Base-by-base conservation (phyloP, 2,113 vertebrate species). In the Rhinogobius similis region DNA sequence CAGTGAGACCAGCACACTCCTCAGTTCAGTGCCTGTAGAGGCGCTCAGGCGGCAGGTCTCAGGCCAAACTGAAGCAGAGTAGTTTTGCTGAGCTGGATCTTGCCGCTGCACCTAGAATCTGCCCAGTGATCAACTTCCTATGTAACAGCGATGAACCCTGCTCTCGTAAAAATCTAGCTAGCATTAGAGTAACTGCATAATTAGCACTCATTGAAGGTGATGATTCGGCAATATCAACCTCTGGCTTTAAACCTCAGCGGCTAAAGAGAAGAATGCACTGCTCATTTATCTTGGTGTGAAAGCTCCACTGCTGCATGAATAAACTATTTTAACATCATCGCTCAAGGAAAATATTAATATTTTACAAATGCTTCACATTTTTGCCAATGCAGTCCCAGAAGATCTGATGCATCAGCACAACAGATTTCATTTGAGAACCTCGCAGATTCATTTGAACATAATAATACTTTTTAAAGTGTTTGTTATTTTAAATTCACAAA, bases 81-180 rank as follows among this genome's bases (percentile, higher is more conserved):
- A 86, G 81, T 84, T 89, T 87, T 92, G 90, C 90, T 90, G 90
- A 91, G 88, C 86, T 91, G 86, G 87, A 87, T 85, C 72, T 82
- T 89, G 76, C 78, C 18, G 20, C 88, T 86, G 86, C 78, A 85
- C 46, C 72, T 71, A 77, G 75, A 89, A 88, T 92, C 88, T 92
- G 89, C 89, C 89, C 87, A 85, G 88, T 91, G 90, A 92, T 91
- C 85, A 91, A 82, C 89, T 90, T 89, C 77, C 76, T 68, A 77
- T 82, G 81, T 78, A 80, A 79, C 84, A 80, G 73, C 73, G 78
- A 85, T 81, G 75, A 88, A 89, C 75, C 77, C 72, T 68, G 73
- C 76, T 77, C 69, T 58, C 48, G 62, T 75, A 11, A 59, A 56
- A 63, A 70, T 2, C 9, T 18, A 53, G 53, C 75, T 50, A 75